These are phyloP conservation scores for Eudyptes chrysolophus DNA, from an alignment of 2,113 vertebrate species.

Conservation along the genomic window DNA sequence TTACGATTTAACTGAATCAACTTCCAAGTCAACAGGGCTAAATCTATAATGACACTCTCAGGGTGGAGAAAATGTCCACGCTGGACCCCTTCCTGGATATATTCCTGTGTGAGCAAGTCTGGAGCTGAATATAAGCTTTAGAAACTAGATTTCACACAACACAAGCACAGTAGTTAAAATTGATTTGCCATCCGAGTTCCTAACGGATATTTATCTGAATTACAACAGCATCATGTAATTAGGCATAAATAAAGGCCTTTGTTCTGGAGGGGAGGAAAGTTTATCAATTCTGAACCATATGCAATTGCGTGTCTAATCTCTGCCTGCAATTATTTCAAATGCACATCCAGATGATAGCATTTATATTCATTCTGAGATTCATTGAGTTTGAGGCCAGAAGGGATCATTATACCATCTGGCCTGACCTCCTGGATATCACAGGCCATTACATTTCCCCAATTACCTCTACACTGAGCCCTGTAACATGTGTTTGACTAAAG, in stretches of 20 bases:
- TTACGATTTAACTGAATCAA: background rate
- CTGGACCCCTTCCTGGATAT: background rate
- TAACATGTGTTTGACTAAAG: constrained; percentile 58
- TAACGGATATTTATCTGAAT: background rate
- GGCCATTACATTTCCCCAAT: constrained; percentile 61
- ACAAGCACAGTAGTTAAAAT: background rate
- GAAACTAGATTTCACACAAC: background rate
- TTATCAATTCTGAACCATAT: constrained; percentile 45
- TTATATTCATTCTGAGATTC: constrained; percentile 55
- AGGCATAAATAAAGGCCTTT: constrained; percentile 33
- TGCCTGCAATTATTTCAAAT: constrained; percentile 57
- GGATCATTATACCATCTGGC: constrained; percentile 64
- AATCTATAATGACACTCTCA: background rate
- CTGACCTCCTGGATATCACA: constrained; percentile 61
- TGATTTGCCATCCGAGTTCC: background rate
- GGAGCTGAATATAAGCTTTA: background rate
- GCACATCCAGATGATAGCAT: constrained; percentile 51
- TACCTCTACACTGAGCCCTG: constrained; percentile 14
- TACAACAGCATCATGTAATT: constrained; percentile 21
- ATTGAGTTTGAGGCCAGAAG: constrained; percentile 47
- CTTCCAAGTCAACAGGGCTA: background rate
- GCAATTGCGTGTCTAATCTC: constrained; percentile 54
- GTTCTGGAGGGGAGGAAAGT: constrained; percentile 26
- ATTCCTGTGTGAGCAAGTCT: background rate
- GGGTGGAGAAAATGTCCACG: background rate